A percentile compares a stretch with the other conserved stretches of the same genome.
phyloP scores from a whole-genome alignment of 2,888 invertebrate genomes.

The Ophion slaviceki region DNA sequence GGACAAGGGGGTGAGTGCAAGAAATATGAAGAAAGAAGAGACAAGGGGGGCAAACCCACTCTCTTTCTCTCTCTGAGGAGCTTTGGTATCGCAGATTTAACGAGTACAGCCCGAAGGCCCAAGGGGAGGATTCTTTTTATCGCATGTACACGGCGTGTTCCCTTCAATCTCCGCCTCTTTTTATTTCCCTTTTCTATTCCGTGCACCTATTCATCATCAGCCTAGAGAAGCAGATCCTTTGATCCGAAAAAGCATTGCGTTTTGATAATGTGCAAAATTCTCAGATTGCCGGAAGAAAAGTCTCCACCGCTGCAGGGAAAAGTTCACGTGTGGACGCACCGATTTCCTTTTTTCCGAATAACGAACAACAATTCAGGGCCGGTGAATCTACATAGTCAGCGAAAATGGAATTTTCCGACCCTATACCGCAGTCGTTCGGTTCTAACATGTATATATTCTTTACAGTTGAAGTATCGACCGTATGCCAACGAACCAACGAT shows the following conservation, averaged over 20 bases:
- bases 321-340: not conserved
- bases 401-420: not conserved
- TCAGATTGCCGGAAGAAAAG: slow-evolving; percentile 16
- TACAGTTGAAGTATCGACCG: too few relatives aligned
- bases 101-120: slow-evolving; percentile 41
- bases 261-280: slow-evolving; percentile 14
- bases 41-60: slow-evolving; percentile 15
- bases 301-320: not conserved
- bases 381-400: not conserved
- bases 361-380: not conserved
- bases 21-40: slow-evolving; percentile 36
- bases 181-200: not conserved
- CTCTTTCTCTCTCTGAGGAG: not conserved
- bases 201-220: slow-evolving; percentile 28
- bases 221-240: slow-evolving; percentile 20
- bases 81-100: slow-evolving; percentile 40
- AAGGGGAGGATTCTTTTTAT: slow-evolving; percentile 16
- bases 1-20: slow-evolving; percentile 1
- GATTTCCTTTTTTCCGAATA: not conserved
- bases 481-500: too few relatives aligned
- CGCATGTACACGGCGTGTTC: slow-evolving; percentile 21
- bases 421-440: not conserved
- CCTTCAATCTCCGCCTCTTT: slow-evolving; percentile 23
- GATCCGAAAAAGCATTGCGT: slow-evolving; percentile 37
- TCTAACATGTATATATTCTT: too few relatives aligned